Percentiles rank a stretch among this genome's conserved stretches.
Evolutionary conservation across 2,888 invertebrate genomes (phyloP).

Genomic region (Cybosia mesomella): DNA sequence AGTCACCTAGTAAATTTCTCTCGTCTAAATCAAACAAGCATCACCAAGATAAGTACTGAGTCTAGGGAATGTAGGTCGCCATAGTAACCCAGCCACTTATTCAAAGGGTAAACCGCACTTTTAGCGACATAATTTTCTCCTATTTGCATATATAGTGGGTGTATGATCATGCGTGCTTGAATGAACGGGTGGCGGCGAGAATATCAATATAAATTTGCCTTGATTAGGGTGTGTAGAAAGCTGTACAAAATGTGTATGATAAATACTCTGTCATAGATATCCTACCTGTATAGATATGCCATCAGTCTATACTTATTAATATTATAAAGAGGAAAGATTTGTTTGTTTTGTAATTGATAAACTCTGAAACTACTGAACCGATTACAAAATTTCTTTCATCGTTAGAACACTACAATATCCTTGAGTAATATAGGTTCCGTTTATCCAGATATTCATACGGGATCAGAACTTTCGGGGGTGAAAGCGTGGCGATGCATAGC

Average conservation of each 20-base stretch:
- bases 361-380: too few species aligned
- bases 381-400: too few species aligned
- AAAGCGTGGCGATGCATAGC: too few species aligned
- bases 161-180: slow-evolving; percentile 47
- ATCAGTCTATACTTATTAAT: too few species aligned
- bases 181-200: slow-evolving; percentile 29
- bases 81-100: slow-evolving; percentile 53
- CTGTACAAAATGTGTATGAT: background rate
- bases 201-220: slow-evolving; percentile 16
- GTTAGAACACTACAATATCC: too few species aligned
- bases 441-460: too few species aligned
- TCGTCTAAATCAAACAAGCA: slow-evolving; percentile 17
- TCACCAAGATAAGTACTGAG: slow-evolving; percentile 13
- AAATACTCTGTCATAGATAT: background rate
- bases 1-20: slow-evolving; percentile 11
- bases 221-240: slow-evolving; percentile 21
- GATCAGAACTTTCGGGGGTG: too few species aligned
- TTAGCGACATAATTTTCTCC: slow-evolving; percentile 70
- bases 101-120: slow-evolving; percentile 60
- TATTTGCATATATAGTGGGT: slow-evolving; percentile 70
- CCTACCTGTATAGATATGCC: background rate
- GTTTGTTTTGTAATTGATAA: too few species aligned
- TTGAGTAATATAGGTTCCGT: too few species aligned
- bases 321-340: too few species aligned
- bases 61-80: slow-evolving; percentile 14